Percentiles rank a stretch among this genome's conserved stretches.
Evolutionary conservation across 1,140 invertebrate genomes (phyloP).

Genomic region (Ericerus pela): DNA sequence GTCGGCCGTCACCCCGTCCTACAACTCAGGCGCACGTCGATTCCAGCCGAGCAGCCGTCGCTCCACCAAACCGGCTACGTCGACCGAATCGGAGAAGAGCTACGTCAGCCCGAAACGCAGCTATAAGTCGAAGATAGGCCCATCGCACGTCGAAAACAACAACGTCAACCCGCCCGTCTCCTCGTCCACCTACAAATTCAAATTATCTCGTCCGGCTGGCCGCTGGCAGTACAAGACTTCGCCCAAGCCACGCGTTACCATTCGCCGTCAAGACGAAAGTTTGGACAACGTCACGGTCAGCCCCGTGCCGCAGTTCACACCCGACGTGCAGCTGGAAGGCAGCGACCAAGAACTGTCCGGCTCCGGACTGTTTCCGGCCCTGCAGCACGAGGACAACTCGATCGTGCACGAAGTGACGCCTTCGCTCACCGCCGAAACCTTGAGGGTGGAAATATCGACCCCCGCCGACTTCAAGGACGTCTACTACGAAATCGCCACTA

Average conservation of each 20-base stretch:
- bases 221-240: constrained; percentile 79
- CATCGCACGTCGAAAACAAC: neutral
- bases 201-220: constrained; percentile 43
- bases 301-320: constrained; percentile 24
- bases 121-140: constrained; percentile 19
- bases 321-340: constrained; percentile 20
- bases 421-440: constrained; percentile 49
- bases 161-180: constrained; percentile 26
- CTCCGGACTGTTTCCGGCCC: constrained; percentile 20
- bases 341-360: constrained; percentile 22
- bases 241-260: constrained; percentile 65
- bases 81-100: neutral
- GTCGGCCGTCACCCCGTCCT: constrained; percentile 32
- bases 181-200: constrained; percentile 53
- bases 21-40: constrained; percentile 19
- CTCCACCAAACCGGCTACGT: constrained; percentile 12
- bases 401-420: constrained; percentile 30
- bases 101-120: constrained; percentile 14
- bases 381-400: constrained; percentile 33
- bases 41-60: constrained; percentile 12
- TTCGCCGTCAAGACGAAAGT: constrained; percentile 51
- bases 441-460: constrained; percentile 73
- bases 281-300: constrained; percentile 35
- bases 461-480: constrained; percentile 64
- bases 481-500: constrained; percentile 75